Conservation (phyloP, 2,888 invertebrate genomes). For the Ornithoptera alexandrae region DNA sequence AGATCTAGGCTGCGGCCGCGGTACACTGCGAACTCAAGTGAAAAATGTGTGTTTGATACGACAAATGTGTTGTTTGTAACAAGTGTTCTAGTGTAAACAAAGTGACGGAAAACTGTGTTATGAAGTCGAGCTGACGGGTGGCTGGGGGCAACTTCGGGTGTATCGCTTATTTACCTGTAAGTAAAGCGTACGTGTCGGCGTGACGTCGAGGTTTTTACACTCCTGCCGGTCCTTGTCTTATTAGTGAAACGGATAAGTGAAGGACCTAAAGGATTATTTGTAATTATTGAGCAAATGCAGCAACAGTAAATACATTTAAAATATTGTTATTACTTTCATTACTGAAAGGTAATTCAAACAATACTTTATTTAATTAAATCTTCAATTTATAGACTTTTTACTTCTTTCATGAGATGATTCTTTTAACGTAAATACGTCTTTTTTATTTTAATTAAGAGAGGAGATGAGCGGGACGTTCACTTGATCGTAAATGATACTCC, state of each 20-base stretch:
- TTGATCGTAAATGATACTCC: too few species aligned
- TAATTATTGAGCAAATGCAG: neutral
- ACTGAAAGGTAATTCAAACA: neutral
- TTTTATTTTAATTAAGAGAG: too few species aligned
- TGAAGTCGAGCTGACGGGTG: constrained; percentile 73
- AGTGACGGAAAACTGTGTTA: constrained; percentile 69
- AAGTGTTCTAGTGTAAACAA: constrained; percentile 64
- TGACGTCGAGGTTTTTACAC: constrained; percentile 56
- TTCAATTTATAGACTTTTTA: neutral
- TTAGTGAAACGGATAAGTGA: constrained; percentile 23
- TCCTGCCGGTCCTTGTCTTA: constrained; percentile 40
- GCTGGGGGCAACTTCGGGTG: constrained; percentile 63
- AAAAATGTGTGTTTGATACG: constrained; percentile 72
- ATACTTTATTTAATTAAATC: neutral
- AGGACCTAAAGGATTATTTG: neutral
- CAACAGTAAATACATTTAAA: neutral
- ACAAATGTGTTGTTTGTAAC: constrained; percentile 61
- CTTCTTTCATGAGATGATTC: neutral
- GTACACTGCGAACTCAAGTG: constrained; percentile 47
- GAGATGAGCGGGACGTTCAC: too few species aligned
- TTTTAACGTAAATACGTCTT: neutral
- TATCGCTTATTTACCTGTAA: constrained; percentile 69
- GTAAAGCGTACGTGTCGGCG: constrained; percentile 65
- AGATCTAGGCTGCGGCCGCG: constrained; percentile 55
- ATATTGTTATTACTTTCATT: neutral